Evolutionary conservation across 1,140 invertebrate species (phyloP).

Genomic region (Rhizoglyphus robini): DNA sequence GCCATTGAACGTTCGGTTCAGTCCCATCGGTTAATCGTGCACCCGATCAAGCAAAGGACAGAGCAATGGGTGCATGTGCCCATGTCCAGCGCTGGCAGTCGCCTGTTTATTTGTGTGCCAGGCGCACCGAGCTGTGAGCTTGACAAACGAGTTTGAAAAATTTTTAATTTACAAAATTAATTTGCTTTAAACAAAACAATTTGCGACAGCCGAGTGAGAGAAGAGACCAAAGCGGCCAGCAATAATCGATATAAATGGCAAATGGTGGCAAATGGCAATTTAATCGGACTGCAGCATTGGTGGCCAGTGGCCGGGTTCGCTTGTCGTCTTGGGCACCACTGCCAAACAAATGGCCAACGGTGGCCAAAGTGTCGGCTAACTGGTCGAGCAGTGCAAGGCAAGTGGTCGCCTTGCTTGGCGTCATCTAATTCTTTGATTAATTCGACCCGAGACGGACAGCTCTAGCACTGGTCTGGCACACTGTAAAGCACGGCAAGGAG

Average conservation of each 20-base stretch:
- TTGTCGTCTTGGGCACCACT: not conserved
- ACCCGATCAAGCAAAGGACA: no score
- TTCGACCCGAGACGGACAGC: not conserved
- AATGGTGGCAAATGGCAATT: conserved; percentile 8
- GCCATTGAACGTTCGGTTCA: no score
- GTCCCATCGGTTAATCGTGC: no score
- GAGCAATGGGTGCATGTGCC: no score
- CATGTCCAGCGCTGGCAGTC: no score
- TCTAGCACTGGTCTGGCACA: no score
- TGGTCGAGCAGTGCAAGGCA: not conserved
- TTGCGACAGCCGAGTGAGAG: not conserved
- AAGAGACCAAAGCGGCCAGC: not conserved
- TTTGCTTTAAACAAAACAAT: conserved; percentile 11
- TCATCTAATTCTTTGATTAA: not conserved
- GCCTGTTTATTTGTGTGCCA: no score
- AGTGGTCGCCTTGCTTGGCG: not conserved
- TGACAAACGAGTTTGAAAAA: conserved; percentile 9
- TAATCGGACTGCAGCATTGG: not conserved
- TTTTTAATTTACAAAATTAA: conserved; percentile 14
- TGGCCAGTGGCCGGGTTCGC: not conserved
- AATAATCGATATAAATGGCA: conserved; percentile 12
- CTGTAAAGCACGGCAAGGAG: no score
- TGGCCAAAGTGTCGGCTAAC: not conserved
- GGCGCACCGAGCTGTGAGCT: no score
- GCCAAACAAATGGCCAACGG: not conserved